Evolutionary conservation across 2,797 vertebrate species (phyloP).

Genomic region (Danionella dracula): DNA sequence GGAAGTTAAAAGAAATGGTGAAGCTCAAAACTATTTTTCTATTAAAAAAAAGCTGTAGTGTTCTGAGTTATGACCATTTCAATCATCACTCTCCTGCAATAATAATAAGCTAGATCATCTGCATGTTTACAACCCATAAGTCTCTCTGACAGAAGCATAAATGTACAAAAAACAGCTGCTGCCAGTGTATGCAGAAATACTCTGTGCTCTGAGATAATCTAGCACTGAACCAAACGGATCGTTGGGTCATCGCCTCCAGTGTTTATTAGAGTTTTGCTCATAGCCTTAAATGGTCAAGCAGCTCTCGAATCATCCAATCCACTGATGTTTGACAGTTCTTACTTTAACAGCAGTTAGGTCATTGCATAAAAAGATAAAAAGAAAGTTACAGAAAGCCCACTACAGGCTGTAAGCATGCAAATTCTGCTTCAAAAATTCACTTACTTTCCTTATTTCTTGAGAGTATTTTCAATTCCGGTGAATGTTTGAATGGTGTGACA

Average conservation of each 20-base stretch:
- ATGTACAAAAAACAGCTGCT: slow-evolving; percentile 39
- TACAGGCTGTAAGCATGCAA: neutral
- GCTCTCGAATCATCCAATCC: neutral
- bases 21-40: no score
- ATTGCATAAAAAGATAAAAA: neutral
- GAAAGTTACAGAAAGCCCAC: neutral
- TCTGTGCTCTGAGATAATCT: slow-evolving; percentile 12
- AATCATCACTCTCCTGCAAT: neutral
- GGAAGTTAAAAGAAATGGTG: no score
- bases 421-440: no score
- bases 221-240: slow-evolving; percentile 20
- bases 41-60: neutral
- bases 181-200: slow-evolving; percentile 29
- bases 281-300: slow-evolving; percentile 45
- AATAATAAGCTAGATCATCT: neutral
- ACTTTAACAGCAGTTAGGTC: neutral
- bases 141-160: slow-evolving; percentile 32
- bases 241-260: slow-evolving; percentile 35
- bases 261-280: slow-evolving; percentile 37
- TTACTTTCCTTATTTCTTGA: no score
- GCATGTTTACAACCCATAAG: slow-evolving; percentile 31
- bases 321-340: slow-evolving; percentile 1
- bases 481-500: no score
- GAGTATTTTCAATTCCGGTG: no score
- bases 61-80: neutral